Evolutionary conservation across 2,888 invertebrate genomes (phyloP), one percentile per base, ranked within the genome.

Genomic region (Perithous albicinctus): DNA sequence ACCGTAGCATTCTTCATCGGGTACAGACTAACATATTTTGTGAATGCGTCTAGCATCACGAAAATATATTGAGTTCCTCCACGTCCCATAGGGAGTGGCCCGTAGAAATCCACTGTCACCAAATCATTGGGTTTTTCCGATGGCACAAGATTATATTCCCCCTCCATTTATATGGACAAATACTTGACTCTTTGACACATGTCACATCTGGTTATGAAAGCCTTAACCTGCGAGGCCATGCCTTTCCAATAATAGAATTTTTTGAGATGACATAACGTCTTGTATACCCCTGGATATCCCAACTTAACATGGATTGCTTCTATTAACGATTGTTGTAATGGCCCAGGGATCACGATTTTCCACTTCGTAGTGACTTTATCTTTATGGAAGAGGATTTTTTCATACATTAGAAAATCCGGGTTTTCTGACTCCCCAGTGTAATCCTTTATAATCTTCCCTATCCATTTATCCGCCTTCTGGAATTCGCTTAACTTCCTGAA

Each of bases 51-150:
- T 1, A 84, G 46, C 26, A 80, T 54, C 8, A 81, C 78, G 32
- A 79, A 76, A 12, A 84, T 80, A 70, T 80, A 85, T 29, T 82
- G 73, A 15, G 78, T 72, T 5, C 80, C 78, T 15, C 83, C 82
- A 15, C 38, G 41, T 2, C 76, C 76, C 8, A 18, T 56, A 2
- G 81, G 83, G 7, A 83, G 26, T 12, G 85, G 83, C 0, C 81
- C 85, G 74, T 85, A 85, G 32, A 59, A 84, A 80, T 84, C 84
- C 5, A 82, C 66, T 0, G 78, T 77, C 7, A 82, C 41, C 0
- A 84, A 38, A 3, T 84, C 82, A 20, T 61, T 56, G 12, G 82
- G 84, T 7, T n/a, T 78, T 70, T 23, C 23, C 2, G 54, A 8
- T 2, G 54, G 8, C 2, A 54, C 54, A 2, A 54, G 23, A 54